Evolutionary conservation across 1,140 invertebrate genomes (phyloP), one percentile per base, ranked within the genome.

Genomic region (Bombus huntii): DNA sequence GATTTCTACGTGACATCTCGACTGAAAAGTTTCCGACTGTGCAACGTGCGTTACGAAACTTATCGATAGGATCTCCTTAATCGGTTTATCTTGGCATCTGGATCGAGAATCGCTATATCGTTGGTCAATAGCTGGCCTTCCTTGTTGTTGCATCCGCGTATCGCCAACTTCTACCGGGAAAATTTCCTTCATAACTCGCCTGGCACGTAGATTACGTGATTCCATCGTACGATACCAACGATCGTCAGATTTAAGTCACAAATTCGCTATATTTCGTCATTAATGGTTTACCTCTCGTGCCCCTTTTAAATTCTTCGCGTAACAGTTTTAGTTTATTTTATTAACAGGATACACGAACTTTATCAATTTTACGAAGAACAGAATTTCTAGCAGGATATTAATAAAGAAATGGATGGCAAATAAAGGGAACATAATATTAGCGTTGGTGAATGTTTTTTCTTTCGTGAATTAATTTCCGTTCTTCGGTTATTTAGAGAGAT

Each of bases 41-140:
- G 28, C n/a, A 39, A 76, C 71, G 22, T 82, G 31, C 62, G 44
- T 47, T 75, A 75, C 28, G 25, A 82, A 86, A 82, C 71, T 86
- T 75, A 57, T 86, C 47, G 47, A 86, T 75, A 18, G 72, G 53
- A 86, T 82, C 72, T 68, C 13, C 34, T 81, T 82, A 82, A 86
- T 86, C 79, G 78, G 84, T 75, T 86, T 86, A 86, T 42, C 78
- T 73, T 10, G 57, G 34, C 34, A 57, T 83, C 65, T 18, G 47
- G 28, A 70, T 83, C 62, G 59, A 47, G 8, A 39, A 25, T 12
- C 31, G 4, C 6, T 18, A 15, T 53, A 72, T 80, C n/a, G 83
- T 66, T 74, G 71, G 53, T 66, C 31, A 18, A 79, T 71, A 72
- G 76, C 47, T 9, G 44, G 2, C 18, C 34, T 22, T 47, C 31